Conservation (phyloP, 2,113 vertebrate species). For the Agapornis roseicollis region DNA sequence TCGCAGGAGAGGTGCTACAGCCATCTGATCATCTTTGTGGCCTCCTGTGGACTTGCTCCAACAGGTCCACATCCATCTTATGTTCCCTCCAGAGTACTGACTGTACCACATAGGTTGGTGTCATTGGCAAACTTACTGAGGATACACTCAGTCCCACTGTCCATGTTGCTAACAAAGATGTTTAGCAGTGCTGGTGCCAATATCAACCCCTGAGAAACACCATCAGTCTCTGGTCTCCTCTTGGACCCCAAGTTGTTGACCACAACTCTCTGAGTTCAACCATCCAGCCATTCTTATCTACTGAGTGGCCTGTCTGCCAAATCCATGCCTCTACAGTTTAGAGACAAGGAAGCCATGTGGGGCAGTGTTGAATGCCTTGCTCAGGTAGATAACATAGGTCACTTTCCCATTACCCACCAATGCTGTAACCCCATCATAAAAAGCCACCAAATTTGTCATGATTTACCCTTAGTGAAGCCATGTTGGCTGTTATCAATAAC, state of each 20-base stretch:
- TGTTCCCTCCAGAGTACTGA: neutral
- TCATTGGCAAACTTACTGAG: neutral
- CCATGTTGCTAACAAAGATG: neutral
- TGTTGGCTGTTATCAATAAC: neutral
- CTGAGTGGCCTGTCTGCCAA: neutral
- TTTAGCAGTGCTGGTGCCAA: neutral
- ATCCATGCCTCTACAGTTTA: neutral
- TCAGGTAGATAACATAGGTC: neutral
- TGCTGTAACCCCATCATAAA: neutral
- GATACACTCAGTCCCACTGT: neutral
- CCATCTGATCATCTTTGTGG: neutral
- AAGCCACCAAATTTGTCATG: neutral
- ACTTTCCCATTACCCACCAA: neutral
- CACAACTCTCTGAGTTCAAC: neutral
- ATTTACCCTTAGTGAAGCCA: neutral
- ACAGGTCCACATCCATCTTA: neutral
- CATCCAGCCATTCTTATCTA: neutral
- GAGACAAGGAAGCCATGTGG: neutral
- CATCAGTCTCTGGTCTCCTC: neutral
- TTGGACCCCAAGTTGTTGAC: neutral
- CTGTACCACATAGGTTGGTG: neutral
- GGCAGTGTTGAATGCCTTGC: neutral
- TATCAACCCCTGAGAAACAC: accelerated
- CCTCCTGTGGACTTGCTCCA: neutral
- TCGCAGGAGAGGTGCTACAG: neutral